Conservation (phyloP, 2,797 vertebrate genomes). For the Apodemus agrarius region DNA sequence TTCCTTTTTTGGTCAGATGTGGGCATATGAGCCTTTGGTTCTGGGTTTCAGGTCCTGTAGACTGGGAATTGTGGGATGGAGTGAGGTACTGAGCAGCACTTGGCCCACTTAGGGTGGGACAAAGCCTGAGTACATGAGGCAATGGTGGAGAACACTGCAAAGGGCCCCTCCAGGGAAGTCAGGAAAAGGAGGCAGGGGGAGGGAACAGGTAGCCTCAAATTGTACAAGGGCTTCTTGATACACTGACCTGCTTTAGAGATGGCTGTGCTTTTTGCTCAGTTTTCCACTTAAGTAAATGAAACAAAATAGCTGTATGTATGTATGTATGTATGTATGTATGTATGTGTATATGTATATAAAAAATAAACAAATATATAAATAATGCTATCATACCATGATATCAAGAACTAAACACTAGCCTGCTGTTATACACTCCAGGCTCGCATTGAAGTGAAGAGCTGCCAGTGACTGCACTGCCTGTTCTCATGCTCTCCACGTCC, state of each 20-base stretch:
- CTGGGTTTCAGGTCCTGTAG: background rate
- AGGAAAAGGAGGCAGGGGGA: background rate
- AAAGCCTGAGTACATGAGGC: background rate
- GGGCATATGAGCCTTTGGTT: background rate
- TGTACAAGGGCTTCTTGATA: conserved; percentile 5
- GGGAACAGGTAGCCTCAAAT: background rate
- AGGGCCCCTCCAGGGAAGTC: background rate
- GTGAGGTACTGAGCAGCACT: background rate
- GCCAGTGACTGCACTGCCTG: conserved; percentile 52
- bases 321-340: background rate
- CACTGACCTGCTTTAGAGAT: conserved; percentile 31
- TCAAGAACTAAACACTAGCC: conserved; percentile 57
- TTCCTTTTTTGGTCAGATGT: background rate
- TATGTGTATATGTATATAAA: background rate
- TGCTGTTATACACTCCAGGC: conserved; percentile 33
- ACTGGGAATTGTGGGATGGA: background rate
- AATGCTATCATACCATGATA: conserved; percentile 52
- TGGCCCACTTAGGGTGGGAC: background rate
- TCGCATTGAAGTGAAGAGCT: conserved; percentile 72
- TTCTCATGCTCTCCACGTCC: conserved; percentile 27
- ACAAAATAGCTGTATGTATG: background rate
- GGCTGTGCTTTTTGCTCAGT: conserved; percentile 14
- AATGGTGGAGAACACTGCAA: background rate
- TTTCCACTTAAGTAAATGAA: conserved; percentile 48
- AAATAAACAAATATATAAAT: conserved; percentile 62